These are phyloP conservation scores for Pogona vitticeps DNA, from an alignment of 2,113 vertebrate species.

Conservation along the genomic window DNA sequence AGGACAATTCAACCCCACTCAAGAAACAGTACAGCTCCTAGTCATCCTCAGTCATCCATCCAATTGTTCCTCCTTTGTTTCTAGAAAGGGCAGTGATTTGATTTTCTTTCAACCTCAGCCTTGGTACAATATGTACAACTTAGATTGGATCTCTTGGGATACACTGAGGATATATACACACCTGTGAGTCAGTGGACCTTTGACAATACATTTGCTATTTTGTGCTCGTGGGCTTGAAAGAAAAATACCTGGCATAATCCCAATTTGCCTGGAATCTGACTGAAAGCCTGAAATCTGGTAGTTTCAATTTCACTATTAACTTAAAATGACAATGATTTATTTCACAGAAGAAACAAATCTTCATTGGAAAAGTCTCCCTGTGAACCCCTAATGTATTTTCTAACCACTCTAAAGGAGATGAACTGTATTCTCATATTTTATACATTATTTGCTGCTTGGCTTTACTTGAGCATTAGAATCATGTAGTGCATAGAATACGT, in stretches of 20 bases:
- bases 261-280: not conserved
- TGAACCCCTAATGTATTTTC: not conserved
- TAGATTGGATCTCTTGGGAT: slow-evolving; percentile 21
- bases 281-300: slow-evolving; percentile 8
- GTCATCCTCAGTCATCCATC: slow-evolving; percentile 6
- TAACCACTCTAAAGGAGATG: not conserved
- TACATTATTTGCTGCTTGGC: not conserved
- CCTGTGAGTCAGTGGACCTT: slow-evolving; percentile 20
- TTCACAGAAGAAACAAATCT: not conserved
- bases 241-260: not conserved
- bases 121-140: not conserved
- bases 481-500: not conserved
- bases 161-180: slow-evolving; percentile 18
- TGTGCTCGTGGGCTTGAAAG: not conserved
- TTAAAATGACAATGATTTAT: slow-evolving; percentile 20
- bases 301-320: not conserved
- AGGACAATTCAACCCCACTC: slow-evolving; percentile 13
- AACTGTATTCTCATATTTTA: not conserved
- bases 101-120: slow-evolving; percentile 9
- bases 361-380: not conserved
- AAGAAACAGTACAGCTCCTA: slow-evolving; percentile 17
- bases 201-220: slow-evolving; percentile 15
- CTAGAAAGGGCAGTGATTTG: slow-evolving; percentile 1
- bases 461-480: not conserved
- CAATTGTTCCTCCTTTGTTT: slow-evolving; percentile 1